Percentiles rank a stretch among this genome's conserved stretches.
These are phyloP conservation scores for Taenioides sp. DNA, from an alignment of 2,797 vertebrate genomes.

Conservation along the genomic window DNA sequence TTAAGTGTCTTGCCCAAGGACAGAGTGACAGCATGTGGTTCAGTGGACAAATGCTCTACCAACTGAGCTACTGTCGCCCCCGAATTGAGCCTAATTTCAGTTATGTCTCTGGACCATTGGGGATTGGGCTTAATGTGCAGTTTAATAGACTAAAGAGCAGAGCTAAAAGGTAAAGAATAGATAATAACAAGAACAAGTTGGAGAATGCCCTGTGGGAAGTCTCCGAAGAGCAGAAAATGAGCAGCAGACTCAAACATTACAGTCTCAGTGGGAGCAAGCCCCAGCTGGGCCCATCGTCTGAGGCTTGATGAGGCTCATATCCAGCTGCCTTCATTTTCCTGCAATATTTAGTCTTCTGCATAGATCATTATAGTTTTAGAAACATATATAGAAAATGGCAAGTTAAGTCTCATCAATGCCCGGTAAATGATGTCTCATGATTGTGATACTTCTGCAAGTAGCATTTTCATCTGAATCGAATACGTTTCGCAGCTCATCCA, in stretches of 20 bases:
- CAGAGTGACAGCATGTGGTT: no score
- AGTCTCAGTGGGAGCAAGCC: constrained; percentile 46
- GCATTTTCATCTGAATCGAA: neutral
- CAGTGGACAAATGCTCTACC: no score
- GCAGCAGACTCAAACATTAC: constrained; percentile 36
- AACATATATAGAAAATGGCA: constrained; percentile 19
- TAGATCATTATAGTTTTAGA: constrained; percentile 20
- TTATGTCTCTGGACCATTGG: neutral
- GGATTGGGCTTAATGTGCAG: constrained; percentile 5
- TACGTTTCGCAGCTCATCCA: no score
- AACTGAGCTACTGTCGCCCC: no score
- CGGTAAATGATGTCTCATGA: neutral
- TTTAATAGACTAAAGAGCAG: constrained; percentile 16
- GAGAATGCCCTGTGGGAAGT: constrained; percentile 29
- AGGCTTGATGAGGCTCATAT: constrained; percentile 46
- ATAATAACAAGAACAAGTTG: constrained; percentile 27
- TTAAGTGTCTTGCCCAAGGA: no score
- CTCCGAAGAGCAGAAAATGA: constrained; percentile 4
- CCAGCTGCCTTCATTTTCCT: constrained; percentile 25
- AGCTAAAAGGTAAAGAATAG: constrained; percentile 21
- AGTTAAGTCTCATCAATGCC: neutral
- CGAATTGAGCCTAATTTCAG: neutral
- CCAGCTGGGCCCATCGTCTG: constrained; percentile 45
- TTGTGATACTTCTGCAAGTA: neutral
- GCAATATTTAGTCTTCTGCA: constrained; percentile 27